A percentile compares a stretch with the other conserved stretches of the same genome.
phyloP scores from a whole-genome alignment of 2,797 vertebrate genomes.

The Leuciscus waleckii region DNA sequence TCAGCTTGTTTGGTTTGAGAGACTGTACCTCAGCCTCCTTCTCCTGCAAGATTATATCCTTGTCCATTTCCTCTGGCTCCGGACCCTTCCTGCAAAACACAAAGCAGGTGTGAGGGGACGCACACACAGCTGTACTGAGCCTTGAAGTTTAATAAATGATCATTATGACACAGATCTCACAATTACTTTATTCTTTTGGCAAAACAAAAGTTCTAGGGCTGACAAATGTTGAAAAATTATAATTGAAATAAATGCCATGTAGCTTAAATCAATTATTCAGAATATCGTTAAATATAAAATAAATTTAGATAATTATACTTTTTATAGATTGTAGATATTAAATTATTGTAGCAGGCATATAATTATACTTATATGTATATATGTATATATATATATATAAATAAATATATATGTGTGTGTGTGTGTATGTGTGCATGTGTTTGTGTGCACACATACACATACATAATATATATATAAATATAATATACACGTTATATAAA shows the following conservation, averaged over 20 bases:
- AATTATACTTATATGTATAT: too few species aligned
- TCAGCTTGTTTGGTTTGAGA: neutral
- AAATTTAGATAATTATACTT: neutral
- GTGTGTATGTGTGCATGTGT: too few species aligned
- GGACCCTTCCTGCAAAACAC: slow-evolving; percentile 83
- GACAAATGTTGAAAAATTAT: neutral
- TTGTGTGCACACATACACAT: too few species aligned
- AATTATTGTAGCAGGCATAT: neutral
- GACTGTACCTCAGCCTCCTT: slow-evolving; percentile 95
- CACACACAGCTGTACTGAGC: neutral
- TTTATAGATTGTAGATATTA: neutral
- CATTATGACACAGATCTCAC: neutral
- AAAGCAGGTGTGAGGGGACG: slow-evolving; percentile 20
- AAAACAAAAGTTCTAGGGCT: neutral
- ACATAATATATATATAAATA: too few species aligned
- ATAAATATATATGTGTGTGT: too few species aligned
- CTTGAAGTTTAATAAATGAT: neutral
- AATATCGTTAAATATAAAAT: neutral
- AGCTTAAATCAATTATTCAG: neutral
- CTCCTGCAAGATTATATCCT: slow-evolving; percentile 96
- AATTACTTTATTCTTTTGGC: neutral
- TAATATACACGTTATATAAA: too few species aligned
- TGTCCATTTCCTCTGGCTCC: slow-evolving; percentile 95
- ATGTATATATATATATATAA: too few species aligned
- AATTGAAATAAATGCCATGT: neutral